Evolutionary conservation across 1,140 invertebrate species (phyloP).

Genomic region (Drosophila biarmipes): DNA sequence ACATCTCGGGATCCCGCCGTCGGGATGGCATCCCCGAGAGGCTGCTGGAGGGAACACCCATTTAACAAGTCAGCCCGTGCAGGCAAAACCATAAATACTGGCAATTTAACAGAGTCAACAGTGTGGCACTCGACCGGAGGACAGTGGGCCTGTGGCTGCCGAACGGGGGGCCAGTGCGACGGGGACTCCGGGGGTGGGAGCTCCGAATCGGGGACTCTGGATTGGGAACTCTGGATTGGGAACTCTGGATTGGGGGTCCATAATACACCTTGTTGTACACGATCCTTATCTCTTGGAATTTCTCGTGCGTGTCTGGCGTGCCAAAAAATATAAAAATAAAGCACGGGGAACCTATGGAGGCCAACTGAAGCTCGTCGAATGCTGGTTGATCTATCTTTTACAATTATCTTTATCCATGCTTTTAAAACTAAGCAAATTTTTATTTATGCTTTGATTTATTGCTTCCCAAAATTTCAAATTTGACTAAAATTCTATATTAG

Average conservation of each 20-base stretch:
- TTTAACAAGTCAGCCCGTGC: conserved; percentile 79
- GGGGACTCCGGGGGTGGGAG: conserved; percentile 2
- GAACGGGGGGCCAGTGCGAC: conserved; percentile 12
- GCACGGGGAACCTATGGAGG: conserved; percentile 8
- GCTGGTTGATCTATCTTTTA: conserved; percentile 27
- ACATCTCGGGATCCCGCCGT: not conserved
- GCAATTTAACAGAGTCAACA: conserved; percentile 84
- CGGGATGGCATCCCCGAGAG: conserved; percentile 17
- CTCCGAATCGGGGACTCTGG: conserved; percentile 11
- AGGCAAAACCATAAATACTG: conserved; percentile 79
- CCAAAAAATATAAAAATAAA: conserved; percentile 74
- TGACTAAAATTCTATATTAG: no score
- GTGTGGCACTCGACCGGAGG: conserved; percentile 67
- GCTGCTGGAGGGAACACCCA: conserved; percentile 74
- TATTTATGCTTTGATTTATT: no score
- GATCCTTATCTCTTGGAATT: conserved; percentile 83
- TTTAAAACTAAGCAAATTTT: no score
- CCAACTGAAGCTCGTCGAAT: conserved; percentile 26
- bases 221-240: conserved; percentile 42
- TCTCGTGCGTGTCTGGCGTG: conserved; percentile 78
- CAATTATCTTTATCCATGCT: no score
- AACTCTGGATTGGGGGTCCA: conserved; percentile 61
- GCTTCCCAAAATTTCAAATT: no score
- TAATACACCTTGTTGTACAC: conserved; percentile 84
- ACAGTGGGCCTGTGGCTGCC: conserved; percentile 9